A percentile compares a stretch with the other conserved stretches of the same genome.
Evolutionary conservation across 2,888 invertebrate species (phyloP).

Genomic region (Tipula confusa): DNA sequence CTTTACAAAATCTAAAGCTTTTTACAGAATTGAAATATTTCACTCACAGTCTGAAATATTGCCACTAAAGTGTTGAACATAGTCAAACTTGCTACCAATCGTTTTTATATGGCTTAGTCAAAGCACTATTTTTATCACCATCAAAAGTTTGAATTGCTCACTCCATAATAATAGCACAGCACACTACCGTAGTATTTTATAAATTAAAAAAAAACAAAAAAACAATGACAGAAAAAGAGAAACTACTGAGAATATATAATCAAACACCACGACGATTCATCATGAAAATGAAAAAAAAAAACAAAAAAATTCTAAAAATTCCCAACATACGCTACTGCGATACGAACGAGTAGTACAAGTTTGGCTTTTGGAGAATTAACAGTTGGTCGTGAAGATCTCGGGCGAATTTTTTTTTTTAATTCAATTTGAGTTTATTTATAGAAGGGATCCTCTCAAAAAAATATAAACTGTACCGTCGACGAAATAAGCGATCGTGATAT

Average conservation of each 20-base stretch:
- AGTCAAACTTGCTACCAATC: too few relatives aligned
- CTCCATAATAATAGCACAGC: background rate
- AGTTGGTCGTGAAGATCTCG: background rate
- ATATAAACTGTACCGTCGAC: background rate
- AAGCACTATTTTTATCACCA: background rate
- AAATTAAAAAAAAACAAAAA: background rate
- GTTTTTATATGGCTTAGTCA: too few relatives aligned
- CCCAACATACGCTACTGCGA: background rate
- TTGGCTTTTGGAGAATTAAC: background rate
- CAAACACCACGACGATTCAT: background rate
- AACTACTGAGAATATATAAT: background rate
- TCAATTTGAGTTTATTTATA: background rate
- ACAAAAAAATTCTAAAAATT: background rate
- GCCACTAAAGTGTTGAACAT: too few relatives aligned
- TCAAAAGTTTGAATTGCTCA: background rate
- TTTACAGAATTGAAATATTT: too few relatives aligned
- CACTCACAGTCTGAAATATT: too few relatives aligned
- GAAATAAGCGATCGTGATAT: background rate
- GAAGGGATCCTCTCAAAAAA: background rate
- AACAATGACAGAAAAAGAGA: background rate
- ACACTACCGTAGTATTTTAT: background rate
- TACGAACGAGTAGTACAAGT: background rate
- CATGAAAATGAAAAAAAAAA: background rate
- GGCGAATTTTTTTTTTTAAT: background rate
- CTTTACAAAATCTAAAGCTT: too few relatives aligned